Percentiles rank a stretch among this genome's conserved stretches.
Conservation (phyloP, 2,888 invertebrate genomes). For the Argyresthia albistria region DNA sequence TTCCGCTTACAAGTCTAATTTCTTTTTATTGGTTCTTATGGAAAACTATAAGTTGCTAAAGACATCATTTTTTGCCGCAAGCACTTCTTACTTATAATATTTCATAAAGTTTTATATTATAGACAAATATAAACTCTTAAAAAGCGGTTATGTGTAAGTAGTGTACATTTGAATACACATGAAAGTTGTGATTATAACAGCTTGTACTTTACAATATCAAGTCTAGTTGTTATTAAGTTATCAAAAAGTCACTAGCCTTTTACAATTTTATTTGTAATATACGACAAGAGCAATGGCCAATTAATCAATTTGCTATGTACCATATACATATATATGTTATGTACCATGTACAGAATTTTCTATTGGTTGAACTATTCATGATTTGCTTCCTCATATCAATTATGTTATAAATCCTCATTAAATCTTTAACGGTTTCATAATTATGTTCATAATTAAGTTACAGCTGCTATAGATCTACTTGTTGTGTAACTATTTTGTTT, state of each 20-base stretch:
- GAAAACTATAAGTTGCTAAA: not conserved
- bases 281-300: constrained; percentile 57
- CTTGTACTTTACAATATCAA: constrained; percentile 46
- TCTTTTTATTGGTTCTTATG: not conserved
- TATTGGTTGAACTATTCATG: no score
- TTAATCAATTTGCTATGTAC: constrained; percentile 18
- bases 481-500: no score
- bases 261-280: constrained; percentile 38
- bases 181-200: no score
- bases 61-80: not conserved
- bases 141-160: constrained; percentile 20
- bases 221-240: constrained; percentile 64
- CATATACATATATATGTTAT: not conserved
- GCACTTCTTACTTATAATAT: not conserved
- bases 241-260: constrained; percentile 73
- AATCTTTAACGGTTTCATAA: no score
- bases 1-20: not conserved
- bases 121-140: constrained; percentile 10
- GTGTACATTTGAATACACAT: constrained; percentile 12
- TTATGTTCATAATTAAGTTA: constrained; percentile 23
- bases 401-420: no score
- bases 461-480: no score
- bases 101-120: not conserved
- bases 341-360: no score
- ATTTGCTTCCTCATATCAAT: no score